phyloP scores from a whole-genome alignment of 2,888 invertebrate species.

The Hipparchia sbordonii region DNA sequence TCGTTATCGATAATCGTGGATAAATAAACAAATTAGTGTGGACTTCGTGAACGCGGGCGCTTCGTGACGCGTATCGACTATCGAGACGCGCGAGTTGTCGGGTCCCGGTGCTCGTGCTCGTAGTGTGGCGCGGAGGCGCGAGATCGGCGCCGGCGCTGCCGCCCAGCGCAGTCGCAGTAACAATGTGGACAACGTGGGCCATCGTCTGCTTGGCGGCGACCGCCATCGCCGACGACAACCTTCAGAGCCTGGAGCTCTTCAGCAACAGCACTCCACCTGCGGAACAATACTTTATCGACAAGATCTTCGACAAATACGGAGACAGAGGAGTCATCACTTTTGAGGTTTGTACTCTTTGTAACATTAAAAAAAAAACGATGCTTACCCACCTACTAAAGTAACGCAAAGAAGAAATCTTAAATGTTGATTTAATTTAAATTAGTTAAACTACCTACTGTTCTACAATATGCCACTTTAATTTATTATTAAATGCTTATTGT shows the following conservation, averaged over 20 bases:
- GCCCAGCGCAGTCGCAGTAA: conserved; percentile 56
- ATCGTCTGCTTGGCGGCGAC: conserved; percentile 61
- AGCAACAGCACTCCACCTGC: conserved; percentile 63
- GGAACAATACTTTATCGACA: conserved; percentile 76
- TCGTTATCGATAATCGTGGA: conserved; percentile 55
- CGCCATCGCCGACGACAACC: conserved; percentile 46
- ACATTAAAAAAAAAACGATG: background rate
- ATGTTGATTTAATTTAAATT: conserved; percentile 4
- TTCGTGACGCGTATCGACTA: conserved; percentile 55
- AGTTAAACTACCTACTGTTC: background rate
- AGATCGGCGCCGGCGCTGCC: conserved; percentile 49
- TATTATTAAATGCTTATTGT: background rate
- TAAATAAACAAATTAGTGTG: conserved; percentile 71
- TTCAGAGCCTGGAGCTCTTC: conserved; percentile 27
- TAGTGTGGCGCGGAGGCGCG: conserved; percentile 65
- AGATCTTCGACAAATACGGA: conserved; percentile 83
- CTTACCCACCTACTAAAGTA: background rate
- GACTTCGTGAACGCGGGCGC: conserved; percentile 56
- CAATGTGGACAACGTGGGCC: conserved; percentile 65
- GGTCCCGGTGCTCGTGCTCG: conserved; percentile 57
- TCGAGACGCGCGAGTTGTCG: conserved; percentile 51
- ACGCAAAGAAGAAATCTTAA: conserved; percentile 24
- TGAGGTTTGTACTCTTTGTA: conserved; percentile 66
- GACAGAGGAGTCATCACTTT: conserved; percentile 80
- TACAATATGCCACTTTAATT: background rate